A percentile compares a stretch with the other conserved stretches of the same genome.
Evolutionary conservation across 2,888 invertebrate species (phyloP).

Genomic region (Steinernema hermaphroditum): DNA sequence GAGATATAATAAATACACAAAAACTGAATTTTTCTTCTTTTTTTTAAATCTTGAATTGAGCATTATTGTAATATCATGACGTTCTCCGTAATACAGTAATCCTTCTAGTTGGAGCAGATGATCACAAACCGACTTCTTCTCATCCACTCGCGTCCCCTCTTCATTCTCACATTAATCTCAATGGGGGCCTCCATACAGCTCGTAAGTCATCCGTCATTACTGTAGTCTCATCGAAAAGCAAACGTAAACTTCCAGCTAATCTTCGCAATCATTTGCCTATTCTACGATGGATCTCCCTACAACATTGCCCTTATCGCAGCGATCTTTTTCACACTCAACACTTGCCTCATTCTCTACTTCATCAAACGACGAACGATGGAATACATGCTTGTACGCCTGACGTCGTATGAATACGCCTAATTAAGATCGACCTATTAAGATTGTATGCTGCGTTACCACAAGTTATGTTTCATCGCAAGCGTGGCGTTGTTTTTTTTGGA

Average conservation of each 20-base stretch:
- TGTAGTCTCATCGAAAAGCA: background rate
- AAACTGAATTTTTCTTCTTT: too few species aligned
- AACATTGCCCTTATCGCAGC: slow-evolving; percentile 48
- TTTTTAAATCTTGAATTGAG: too few species aligned
- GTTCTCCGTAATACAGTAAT: background rate
- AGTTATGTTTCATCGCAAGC: slow-evolving; percentile 55
- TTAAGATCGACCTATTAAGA: too few species aligned
- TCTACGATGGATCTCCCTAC: slow-evolving; percentile 63
- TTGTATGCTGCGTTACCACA: slow-evolving; percentile 52
- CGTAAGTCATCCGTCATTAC: slow-evolving; percentile 37
- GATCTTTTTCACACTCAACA: slow-evolving; percentile 55
- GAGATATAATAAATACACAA: too few species aligned
- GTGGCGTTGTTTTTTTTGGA: slow-evolving; percentile 61
- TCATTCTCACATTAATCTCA: slow-evolving; percentile 54
- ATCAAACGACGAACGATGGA: slow-evolving; percentile 49
- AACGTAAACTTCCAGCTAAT: slow-evolving; percentile 51
- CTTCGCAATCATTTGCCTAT: slow-evolving; percentile 59
- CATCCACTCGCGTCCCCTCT: slow-evolving; percentile 53
- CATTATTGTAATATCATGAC: too few species aligned
- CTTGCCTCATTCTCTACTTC: slow-evolving; percentile 55
- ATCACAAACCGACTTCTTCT: slow-evolving; percentile 60
- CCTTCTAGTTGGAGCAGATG: slow-evolving; percentile 58
- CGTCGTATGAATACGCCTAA: too few species aligned
- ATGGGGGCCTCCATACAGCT: slow-evolving; percentile 62
- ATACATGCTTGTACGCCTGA: slow-evolving; percentile 30